Percentiles rank a stretch among this genome's conserved stretches.
phyloP scores from a whole-genome alignment of 2,888 invertebrate species.

The Adelphocoris suturalis region DNA sequence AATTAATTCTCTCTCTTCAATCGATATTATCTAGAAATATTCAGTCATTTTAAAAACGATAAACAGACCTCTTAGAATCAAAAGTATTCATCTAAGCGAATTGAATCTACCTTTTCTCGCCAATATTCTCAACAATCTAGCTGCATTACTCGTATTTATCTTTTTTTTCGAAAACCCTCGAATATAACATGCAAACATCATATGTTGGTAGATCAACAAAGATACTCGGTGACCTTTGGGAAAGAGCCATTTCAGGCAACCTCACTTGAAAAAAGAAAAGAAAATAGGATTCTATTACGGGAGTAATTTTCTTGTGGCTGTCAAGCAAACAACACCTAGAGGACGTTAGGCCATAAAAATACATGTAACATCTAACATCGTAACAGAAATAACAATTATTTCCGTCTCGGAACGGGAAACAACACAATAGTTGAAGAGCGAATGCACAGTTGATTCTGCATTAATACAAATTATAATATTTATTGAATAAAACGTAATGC shows the following conservation, averaged over 20 bases:
- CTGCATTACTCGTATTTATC: no score
- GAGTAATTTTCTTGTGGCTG: background rate
- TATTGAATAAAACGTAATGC: background rate
- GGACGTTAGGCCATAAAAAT: background rate
- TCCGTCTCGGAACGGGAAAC: background rate
- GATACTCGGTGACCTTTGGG: no score
- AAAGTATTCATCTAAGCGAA: background rate
- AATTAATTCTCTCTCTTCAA: no score
- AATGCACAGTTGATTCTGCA: slow-evolving; percentile 29
- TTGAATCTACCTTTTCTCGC: no score
- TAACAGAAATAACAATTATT: background rate
- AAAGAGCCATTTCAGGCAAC: no score
- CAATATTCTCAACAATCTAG: no score
- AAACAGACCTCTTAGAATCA: background rate
- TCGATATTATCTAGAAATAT: background rate
- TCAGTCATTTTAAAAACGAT: background rate
- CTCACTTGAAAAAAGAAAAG: no score
- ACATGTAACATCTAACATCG: background rate
- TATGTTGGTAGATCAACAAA: no score
- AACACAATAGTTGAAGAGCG: background rate
- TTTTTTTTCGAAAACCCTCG: no score
- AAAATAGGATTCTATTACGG: background rate
- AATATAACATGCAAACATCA: no score
- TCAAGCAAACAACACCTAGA: background rate
- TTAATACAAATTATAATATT: background rate